Base-by-base conservation (phyloP, 2,113 vertebrate species). In the Equus przewalskii region DNA sequence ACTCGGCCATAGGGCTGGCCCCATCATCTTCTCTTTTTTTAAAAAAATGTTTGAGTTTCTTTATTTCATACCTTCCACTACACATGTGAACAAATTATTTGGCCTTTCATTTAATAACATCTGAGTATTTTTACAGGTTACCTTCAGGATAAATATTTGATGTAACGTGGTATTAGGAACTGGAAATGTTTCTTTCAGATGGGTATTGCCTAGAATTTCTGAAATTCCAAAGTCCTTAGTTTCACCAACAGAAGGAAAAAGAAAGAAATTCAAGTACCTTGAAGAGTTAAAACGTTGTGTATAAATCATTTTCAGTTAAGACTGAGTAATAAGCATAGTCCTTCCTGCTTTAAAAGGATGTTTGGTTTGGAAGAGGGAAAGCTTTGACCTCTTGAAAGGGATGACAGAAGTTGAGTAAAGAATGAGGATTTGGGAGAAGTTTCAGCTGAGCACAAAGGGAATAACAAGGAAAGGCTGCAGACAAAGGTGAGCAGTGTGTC, bases 111-210 rank as follows among this genome's bases (percentile, higher is more conserved):
- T 80, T 89, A 80, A 67, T 94, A 87, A 69, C 6, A 75, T 69
- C 14, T 78, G 44, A 73, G 3, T 90, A 58, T 41, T 41, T 87
- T 73, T 69, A 65, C 67, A 65, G 33, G 87, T 87, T 83, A 54
- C 24, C 36, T 94, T 93, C n/a, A 81, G 21, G 92, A 16, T 87
- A 87, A 56, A 41, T 58, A 4, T 84, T 56, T 75, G 24, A 3
- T 30, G 46, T 65, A 44, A 78, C 62, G 18, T 30, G 41, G 2
- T 69, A n/a, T 69, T 80, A 75, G 15, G 6, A 95, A 75, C 7
- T 79, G 18, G 51, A 87, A 94, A 64, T 94, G 1, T 85, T 93
- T 89, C 21, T 82, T 93, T 89, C 22, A n/a, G 7, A 21, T 87
- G 11, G 6, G 58, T 79, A 64, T 33, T 70, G 0, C 41, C 65